Base-by-base conservation (phyloP, 1,140 invertebrate species). In the Acromyrmex echinatior region DNA sequence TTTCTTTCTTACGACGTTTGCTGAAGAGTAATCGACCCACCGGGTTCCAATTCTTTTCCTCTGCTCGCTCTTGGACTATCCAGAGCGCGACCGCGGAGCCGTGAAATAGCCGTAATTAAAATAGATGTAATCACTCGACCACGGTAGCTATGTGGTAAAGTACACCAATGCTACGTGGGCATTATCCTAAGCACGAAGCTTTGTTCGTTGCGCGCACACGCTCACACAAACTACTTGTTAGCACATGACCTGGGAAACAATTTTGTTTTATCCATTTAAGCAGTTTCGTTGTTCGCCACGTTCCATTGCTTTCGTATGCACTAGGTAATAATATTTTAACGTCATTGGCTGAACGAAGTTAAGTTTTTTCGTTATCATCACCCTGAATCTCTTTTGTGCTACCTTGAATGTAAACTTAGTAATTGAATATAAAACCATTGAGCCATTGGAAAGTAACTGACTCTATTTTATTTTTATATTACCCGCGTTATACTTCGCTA, bases 51-150 rank as follows among this genome's bases (percentile, higher is more conserved):
- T 86, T 66, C 81, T 66, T 86, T 86, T 86, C 53, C 53, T n/a
- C 35, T 56, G 56, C 12, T 3, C 49, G 81, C 10, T 18, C 25
- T n/a, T n/a, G 81, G 28, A 51, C 18, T 74, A 35, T 31, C 58
- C 21, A 71, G 14, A 63, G 28, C 70, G 56, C 28, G 84, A 53
- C 58, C 66, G 78, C 74, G 74, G 71, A 66, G 35, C 78, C 82
- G 84, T 88, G 82, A 88, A 91, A 87, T 87, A 60, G 73, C 63
- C 78, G 89, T 88, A 90, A 91, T 88, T 90, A 91, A 90, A 91
- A 91, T 77, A 81, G 68, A 91, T 88, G 81, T 91, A 88, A 91
- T 91, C 88, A 91, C 78, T 81, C 80, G 68, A 3, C 68, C 68
- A n/a, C 25, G 25, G 70, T 49, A 39, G n/a, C 58, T 39, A 45